Percentiles rank a stretch among this genome's conserved stretches.
phyloP scores from a whole-genome alignment of 2,888 invertebrate species.

The Ichneumoninae sp. region DNA sequence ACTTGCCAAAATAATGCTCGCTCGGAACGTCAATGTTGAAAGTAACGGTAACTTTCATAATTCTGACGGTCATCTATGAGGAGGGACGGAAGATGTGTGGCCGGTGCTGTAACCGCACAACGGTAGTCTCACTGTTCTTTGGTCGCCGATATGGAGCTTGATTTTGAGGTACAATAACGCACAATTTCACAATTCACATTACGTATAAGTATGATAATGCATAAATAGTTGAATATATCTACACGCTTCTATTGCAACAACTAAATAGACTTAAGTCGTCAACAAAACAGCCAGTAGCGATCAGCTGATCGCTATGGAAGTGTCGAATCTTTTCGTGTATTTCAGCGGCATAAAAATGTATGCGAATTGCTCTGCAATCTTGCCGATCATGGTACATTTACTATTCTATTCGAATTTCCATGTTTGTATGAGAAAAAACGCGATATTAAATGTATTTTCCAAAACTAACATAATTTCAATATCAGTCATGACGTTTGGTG shows the following conservation, averaged over 20 bases:
- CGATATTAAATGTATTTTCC: neutral
- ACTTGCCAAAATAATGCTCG: neutral
- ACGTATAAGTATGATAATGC: neutral
- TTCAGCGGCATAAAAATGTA: neutral
- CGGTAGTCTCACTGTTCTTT: constrained; percentile 13
- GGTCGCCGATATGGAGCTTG: constrained; percentile 33
- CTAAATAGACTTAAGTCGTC: constrained; percentile 12
- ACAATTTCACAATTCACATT: neutral
- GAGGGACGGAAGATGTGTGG: neutral
- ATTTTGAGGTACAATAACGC: constrained; percentile 37
- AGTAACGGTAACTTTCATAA: constrained; percentile 2
- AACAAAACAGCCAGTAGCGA: neutral
- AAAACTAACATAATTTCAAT: neutral
- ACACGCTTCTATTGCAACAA: neutral
- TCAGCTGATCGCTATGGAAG: neutral
- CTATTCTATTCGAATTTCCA: neutral
- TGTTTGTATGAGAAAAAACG: neutral
- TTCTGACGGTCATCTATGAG: constrained; percentile 9
- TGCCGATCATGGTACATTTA: neutral
- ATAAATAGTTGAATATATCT: neutral
- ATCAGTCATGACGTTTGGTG: neutral
- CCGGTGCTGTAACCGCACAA: constrained; percentile 15
- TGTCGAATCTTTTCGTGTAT: neutral
- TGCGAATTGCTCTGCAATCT: neutral
- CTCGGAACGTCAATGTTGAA: neutral